Evolutionary conservation across 64 coral and sea anemone species (phyloP).

Genomic region (Exaiptasia diaphana): DNA sequence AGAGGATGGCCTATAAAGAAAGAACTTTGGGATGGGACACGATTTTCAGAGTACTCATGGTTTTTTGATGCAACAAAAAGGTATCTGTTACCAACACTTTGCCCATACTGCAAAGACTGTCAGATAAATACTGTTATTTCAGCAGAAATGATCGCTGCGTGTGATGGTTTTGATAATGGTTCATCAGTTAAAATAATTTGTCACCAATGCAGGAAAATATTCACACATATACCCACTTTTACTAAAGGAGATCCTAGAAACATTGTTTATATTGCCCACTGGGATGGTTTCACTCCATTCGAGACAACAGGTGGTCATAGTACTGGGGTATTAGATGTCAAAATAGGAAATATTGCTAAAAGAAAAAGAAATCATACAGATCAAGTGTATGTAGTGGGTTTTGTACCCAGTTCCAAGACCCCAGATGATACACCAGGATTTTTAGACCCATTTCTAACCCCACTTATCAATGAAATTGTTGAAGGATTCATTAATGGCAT

Average conservation of each 20-base stretch:
- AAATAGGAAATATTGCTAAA: conserved; percentile 38
- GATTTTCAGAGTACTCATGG: conserved; percentile 1
- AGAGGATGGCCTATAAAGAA: conserved; percentile 19
- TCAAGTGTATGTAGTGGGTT: conserved; percentile 50
- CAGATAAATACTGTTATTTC: conserved; percentile 16
- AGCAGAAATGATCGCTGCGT: background rate
- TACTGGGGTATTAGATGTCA: conserved; percentile 40
- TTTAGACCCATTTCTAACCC: conserved; percentile 44
- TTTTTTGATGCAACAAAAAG: conserved; percentile 6
- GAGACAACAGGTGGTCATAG: conserved; percentile 37
- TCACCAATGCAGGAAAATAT: background rate
- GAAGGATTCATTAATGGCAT: conserved; percentile 53
- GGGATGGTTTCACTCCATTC: conserved; percentile 60
- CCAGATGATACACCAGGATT: conserved; percentile 55
- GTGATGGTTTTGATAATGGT: background rate
- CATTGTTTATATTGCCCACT: conserved; percentile 55
- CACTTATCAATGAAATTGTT: conserved; percentile 36
- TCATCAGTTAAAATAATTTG: background rate
- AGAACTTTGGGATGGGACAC: conserved; percentile 12
- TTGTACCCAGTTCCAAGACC: conserved; percentile 20
- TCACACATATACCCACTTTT: conserved; percentile 18
- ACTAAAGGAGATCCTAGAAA: conserved; percentile 41
- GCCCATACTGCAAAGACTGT: background rate
- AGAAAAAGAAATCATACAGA: conserved; percentile 32
- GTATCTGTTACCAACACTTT: background rate